Evolutionary conservation across 2,888 invertebrate species (phyloP).

Genomic region (Netelia fuscicornis): DNA sequence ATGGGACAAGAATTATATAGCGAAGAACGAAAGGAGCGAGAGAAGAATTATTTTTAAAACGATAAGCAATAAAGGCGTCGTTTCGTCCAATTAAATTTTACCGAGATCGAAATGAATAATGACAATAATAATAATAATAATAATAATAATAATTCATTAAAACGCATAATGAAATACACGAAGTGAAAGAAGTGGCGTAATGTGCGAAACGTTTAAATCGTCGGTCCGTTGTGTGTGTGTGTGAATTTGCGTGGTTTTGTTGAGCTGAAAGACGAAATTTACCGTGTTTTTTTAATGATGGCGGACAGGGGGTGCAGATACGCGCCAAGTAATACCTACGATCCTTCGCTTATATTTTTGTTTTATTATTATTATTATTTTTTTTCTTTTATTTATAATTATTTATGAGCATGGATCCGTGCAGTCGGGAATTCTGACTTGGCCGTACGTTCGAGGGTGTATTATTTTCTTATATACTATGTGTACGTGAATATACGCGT

Average conservation of each 20-base stretch:
- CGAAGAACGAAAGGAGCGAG: background rate
- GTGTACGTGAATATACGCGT: conserved; percentile 9
- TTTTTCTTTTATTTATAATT: conserved; percentile 11
- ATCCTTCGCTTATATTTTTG: background rate
- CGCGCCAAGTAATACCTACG: background rate
- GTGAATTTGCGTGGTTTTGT: background rate
- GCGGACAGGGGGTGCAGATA: background rate
- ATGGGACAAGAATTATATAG: conserved; percentile 37
- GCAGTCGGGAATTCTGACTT: background rate
- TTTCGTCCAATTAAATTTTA: conserved; percentile 13
- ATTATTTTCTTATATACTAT: conserved; percentile 6
- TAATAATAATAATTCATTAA: background rate
- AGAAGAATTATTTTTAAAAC: conserved; percentile 21
- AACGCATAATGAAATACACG: background rate
- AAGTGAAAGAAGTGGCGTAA: background rate
- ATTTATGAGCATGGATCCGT: background rate
- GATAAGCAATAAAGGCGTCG: conserved; percentile 13
- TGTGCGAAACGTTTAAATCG: background rate
- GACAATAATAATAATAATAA: background rate
- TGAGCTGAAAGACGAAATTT: conserved; percentile 29
- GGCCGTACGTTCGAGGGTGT: background rate
- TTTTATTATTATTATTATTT: background rate
- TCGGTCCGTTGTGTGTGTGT: conserved; percentile 1
- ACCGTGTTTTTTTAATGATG: conserved; percentile 58
- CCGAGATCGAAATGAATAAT: background rate